Base-by-base conservation (phyloP, 2,797 vertebrate genomes). In the Neoniphon sammara region DNA sequence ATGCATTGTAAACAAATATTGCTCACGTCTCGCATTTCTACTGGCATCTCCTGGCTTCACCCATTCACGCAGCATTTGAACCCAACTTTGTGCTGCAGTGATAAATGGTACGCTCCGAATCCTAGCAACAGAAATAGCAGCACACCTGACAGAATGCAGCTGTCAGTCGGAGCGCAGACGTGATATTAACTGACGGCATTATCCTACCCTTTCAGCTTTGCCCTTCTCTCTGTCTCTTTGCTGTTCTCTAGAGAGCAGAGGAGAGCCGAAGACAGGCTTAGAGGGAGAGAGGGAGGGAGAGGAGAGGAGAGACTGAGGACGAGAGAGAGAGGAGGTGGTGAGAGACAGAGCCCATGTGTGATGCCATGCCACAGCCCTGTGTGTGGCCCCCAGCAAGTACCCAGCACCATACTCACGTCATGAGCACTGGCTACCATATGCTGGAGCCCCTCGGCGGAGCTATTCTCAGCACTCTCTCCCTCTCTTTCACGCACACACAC, bases 91-190 rank as follows among this genome's bases (percentile, higher is more conserved):
- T 74, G 58, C 77, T 66, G 78, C 80, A 79, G 53, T 56, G 68
- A 78, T 62, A 65, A 78, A 73, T 8, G 30, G 18, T 18, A 27
- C 5, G 63, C 65, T 78, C 61, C 39, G 21, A 36, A 69, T 70
- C 70, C 68, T 59, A 20, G 6, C 46, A 52, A 53, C 79, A 64
- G 70, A 85, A 86, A 80, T 50, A 87, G 76, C 78, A 72, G 77
- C 84, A 60, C 80, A 85, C 83, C 83, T 87, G 82, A 81, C 68
- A 79, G 70, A 87, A 80, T 59, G 67, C 81, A 83, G 83, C 84
- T 87, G 87, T 85, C 84, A 82, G 68, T 84, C 20, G 17, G 31
- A 68, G 62, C 6, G 0, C 23, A 88, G 69, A 75, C 56, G 7
- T 74, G 70, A 84, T 64, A 71, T 84, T 70, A 82, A 78, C 77